These are phyloP conservation scores for Lasioglossum oenotherae DNA, from an alignment of 2,888 invertebrate species.

Conservation along the genomic window DNA sequence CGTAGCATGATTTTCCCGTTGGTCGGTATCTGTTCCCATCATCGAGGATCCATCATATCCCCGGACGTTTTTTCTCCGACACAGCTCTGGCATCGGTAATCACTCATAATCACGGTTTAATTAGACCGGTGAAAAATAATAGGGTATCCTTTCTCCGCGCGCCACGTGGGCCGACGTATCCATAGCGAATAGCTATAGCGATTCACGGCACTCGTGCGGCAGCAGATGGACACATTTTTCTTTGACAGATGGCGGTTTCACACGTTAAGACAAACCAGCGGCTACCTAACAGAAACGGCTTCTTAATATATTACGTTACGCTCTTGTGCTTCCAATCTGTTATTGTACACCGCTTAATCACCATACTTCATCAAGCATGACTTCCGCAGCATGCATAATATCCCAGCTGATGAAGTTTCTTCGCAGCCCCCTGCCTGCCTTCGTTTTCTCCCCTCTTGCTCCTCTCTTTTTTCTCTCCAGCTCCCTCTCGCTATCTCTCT, in stretches of 20 bases:
- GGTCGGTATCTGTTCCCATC: not conserved
- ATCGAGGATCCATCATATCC: conserved; percentile 5
- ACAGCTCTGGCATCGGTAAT: conserved; percentile 24
- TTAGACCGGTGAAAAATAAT: conserved; percentile 38
- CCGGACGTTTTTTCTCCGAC: conserved; percentile 7
- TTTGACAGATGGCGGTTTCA: conserved; percentile 69
- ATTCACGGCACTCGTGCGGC: conserved; percentile 16
- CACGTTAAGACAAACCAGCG: conserved; percentile 66
- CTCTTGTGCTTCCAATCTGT: conserved; percentile 68
- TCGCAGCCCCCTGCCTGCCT: conserved; percentile 24
- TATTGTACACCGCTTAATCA: conserved; percentile 69
- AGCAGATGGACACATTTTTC: conserved; percentile 66
- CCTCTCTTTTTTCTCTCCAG: not conserved
- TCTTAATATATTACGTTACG: conserved; percentile 68
- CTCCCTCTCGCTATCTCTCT: not conserved
- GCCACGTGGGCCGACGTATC: conserved; percentile 22
- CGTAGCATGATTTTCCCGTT: not conserved
- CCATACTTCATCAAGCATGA: conserved; percentile 69
- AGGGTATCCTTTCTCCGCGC: conserved; percentile 2
- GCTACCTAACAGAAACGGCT: conserved; percentile 61
- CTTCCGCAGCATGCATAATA: conserved; percentile 62
- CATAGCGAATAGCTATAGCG: conserved; percentile 4
- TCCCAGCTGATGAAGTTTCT: conserved; percentile 62
- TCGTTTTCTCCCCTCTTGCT: not conserved
- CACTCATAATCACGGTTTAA: conserved; percentile 34